phyloP scores from a whole-genome alignment of 2,888 invertebrate genomes.

The Torymus aiolomorphi region DNA sequence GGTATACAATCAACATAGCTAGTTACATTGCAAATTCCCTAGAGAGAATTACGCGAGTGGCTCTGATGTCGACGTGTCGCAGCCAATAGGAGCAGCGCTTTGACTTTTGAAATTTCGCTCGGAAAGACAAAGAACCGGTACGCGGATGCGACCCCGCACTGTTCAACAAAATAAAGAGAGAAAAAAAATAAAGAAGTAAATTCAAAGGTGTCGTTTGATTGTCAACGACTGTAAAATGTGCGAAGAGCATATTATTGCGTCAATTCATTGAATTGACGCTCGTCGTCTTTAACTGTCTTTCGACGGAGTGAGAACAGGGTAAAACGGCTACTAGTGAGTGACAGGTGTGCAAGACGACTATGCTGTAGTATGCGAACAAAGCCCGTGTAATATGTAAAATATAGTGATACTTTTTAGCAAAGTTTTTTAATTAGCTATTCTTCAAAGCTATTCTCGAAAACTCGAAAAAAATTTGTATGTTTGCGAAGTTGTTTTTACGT shows the following conservation, averaged over 20 bases:
- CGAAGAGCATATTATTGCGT: background rate
- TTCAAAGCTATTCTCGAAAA: background rate
- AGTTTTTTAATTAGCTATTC: background rate
- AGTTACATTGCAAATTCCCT: no score
- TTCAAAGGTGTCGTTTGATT: background rate
- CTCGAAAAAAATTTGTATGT: conserved; percentile 9
- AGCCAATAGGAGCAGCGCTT: conserved; percentile 61
- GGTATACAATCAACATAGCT: no score
- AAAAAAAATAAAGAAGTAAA: no score
- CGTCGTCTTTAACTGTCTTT: background rate
- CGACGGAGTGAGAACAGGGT: background rate
- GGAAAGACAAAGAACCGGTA: conserved; percentile 64
- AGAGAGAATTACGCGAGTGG: background rate
- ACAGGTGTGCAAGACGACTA: conserved; percentile 40
- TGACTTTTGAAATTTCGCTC: conserved; percentile 64
- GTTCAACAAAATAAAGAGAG: no score
- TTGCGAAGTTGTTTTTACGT: background rate
- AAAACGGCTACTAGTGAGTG: background rate
- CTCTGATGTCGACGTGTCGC: background rate
- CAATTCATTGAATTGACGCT: background rate
- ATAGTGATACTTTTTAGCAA: background rate
- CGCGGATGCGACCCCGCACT: conserved; percentile 1
- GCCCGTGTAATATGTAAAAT: background rate
- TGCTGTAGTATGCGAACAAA: background rate
- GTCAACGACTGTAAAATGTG: conserved; percentile 23